Conservation (phyloP, 2,797 vertebrate species). For the Ibycter americanus region DNA sequence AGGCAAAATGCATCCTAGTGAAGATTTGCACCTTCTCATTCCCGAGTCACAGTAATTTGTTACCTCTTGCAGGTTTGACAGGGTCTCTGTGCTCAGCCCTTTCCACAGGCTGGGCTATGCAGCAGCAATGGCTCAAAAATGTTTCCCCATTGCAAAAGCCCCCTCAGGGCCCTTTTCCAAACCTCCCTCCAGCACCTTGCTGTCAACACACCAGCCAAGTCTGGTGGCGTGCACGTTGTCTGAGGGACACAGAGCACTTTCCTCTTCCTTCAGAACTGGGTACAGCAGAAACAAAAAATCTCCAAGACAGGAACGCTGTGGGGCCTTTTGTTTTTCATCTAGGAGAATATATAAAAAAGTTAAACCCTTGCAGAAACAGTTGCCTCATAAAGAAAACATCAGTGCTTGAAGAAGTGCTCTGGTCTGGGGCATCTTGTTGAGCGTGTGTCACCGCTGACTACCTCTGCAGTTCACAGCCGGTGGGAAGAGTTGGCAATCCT, state of each 20-base stretch:
- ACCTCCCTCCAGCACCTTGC: too few species aligned
- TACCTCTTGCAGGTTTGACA: background rate
- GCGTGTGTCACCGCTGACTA: fast-evolving
- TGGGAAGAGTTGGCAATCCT: fast-evolving
- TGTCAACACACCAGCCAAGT: background rate
- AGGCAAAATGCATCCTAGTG: background rate
- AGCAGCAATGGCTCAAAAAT: background rate
- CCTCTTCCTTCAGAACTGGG: background rate
- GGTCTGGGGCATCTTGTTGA: background rate
- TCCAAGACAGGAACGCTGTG: background rate
- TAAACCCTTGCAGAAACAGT: background rate
- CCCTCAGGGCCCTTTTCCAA: background rate
- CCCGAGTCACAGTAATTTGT: background rate
- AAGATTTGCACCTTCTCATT: background rate
- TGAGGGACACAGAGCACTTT: fast-evolving
- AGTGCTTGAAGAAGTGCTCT: background rate
- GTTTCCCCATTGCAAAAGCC: background rate
- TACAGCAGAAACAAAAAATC: background rate
- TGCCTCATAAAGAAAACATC: background rate
- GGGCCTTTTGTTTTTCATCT: background rate
- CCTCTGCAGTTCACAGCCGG: background rate
- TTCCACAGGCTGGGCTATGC: background rate
- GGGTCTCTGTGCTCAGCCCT: background rate
- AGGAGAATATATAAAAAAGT: background rate
- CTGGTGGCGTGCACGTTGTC: fast-evolving